These are phyloP conservation scores for Blera fallax DNA, from an alignment of 2,888 invertebrate genomes.

Conservation along the genomic window DNA sequence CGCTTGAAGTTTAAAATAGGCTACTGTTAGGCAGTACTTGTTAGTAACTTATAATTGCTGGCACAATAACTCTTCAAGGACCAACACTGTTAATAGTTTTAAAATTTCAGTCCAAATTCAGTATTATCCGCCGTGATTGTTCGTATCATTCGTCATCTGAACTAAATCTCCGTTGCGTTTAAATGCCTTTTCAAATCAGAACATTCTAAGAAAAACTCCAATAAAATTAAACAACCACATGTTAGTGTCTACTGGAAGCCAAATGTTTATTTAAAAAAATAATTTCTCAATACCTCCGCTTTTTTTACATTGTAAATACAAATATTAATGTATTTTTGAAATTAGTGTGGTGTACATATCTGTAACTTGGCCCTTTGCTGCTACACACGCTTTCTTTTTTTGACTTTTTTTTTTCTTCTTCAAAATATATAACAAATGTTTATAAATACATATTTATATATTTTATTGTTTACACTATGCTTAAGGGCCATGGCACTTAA, in stretches of 20 bases:
- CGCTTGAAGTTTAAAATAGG: too few species aligned
- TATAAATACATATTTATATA: constrained; percentile 12
- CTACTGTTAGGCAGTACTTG: too few species aligned
- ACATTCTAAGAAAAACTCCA: too few species aligned
- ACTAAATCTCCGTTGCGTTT: too few species aligned
- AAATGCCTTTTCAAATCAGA: not conserved
- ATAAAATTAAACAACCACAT: constrained; percentile 23
- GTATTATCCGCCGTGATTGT: too few species aligned
- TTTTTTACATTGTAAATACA: constrained; percentile 35
- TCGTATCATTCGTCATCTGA: too few species aligned
- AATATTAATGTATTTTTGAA: constrained; percentile 5
- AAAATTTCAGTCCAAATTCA: too few species aligned
- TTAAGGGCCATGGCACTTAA: constrained; percentile 72
- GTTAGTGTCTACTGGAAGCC: constrained; percentile 64
- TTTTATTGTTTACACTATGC: constrained; percentile 48
- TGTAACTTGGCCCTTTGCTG: constrained; percentile 36
- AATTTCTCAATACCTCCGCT: constrained; percentile 32
- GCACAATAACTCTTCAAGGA: too few species aligned
- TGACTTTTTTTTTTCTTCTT: constrained; percentile 8
- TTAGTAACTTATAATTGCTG: too few species aligned
- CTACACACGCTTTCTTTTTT: constrained; percentile 26
- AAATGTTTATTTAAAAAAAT: constrained; percentile 56
- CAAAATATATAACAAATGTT: constrained; percentile 42
- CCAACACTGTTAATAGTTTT: too few species aligned
- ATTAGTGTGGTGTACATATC: constrained; percentile 27